These are phyloP conservation scores for Paragorgia papillata DNA, from an alignment of 92 coral and sea anemone species.

Conservation along the genomic window DNA sequence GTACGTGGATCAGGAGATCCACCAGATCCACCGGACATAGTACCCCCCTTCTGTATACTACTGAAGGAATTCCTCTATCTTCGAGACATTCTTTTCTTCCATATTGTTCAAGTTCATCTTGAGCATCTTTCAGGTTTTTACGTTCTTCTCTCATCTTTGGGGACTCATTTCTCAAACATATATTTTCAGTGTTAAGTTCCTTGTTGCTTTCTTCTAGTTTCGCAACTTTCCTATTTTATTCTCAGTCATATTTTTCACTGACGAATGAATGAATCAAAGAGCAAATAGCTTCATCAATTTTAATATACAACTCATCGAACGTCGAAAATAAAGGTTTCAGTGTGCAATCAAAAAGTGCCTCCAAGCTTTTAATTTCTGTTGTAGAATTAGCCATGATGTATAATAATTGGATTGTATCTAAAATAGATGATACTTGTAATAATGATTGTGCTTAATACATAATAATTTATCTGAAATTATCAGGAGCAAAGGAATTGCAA, in stretches of 20 bases:
- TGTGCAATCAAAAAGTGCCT: too few relatives aligned
- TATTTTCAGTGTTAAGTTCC: too few relatives aligned
- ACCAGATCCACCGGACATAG: too few relatives aligned
- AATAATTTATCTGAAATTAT: too few relatives aligned
- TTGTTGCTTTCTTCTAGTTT: neutral
- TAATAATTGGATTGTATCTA: too few relatives aligned
- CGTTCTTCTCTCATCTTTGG: neutral
- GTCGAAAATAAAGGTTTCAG: neutral
- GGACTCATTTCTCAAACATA: neutral
- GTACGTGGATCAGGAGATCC: too few relatives aligned
- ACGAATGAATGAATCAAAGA: neutral
- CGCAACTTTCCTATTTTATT: neutral
- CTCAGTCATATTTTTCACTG: neutral
- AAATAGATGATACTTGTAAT: too few relatives aligned
- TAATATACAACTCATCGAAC: neutral
- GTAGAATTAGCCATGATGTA: too few relatives aligned
- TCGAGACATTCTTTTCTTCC: slow-evolving; percentile 8
- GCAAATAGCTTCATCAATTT: neutral
- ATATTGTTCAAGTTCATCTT: slow-evolving; percentile 21
- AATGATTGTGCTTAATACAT: too few relatives aligned
- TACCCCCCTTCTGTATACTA: too few relatives aligned
- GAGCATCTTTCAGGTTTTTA: neutral
- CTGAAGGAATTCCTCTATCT: slow-evolving; percentile 9
- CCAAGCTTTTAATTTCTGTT: too few relatives aligned
- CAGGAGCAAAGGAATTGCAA: too few relatives aligned